Evolutionary conservation across 92 coral and sea anemone genomes (phyloP), one percentile per base, ranked within the genome.

Genomic region (Phymanthus crucifer): DNA sequence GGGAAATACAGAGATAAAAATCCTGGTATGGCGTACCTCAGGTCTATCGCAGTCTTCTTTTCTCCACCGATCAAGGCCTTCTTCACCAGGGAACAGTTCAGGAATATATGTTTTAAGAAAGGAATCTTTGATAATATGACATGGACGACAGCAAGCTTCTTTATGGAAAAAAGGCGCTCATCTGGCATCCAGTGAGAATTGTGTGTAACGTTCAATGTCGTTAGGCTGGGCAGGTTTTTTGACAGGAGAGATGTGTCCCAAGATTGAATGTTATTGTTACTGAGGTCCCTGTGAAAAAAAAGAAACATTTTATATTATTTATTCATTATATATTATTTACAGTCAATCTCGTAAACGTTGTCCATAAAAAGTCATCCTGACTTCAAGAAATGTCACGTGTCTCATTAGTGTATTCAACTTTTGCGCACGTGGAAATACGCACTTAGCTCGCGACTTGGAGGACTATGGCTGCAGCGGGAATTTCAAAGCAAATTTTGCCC

Each of bases 191-290:
- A 83, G 69, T 66, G 70, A 29, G 46, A 29, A 23, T 75, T 75
- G 14, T 40, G 67, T 33, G 37, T 71, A 14, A 75, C 40, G 70
- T 75, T 57, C 29, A 83, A 72, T 29, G 33, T 47, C 3, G 40
- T 50, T n/a, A 83, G 82, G 0, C 47, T 74, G 12, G 86, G 86
- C 40, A 83, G 86, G 58, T n/a, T 21, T 0, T 2, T 33, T 47
- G 75, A 58, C n/a, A 83, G 70, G 16, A 61, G 29, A 2, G 68
- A 61, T 12, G 68, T 24, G 34, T 61, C 68, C 68, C 68, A 61
- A 18, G 26, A 29, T 61, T 27, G 34, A 6, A 61, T 61, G 18
- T 61, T 61, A 27, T 61, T 61, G 68, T 61, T 3, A 12, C 36
- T 61, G 14, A 61, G 68, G 34, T 29, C 34, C 14, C 68, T 75